Evolutionary conservation across 2,888 invertebrate genomes (phyloP).

Genomic region (Myopa testacea): DNA sequence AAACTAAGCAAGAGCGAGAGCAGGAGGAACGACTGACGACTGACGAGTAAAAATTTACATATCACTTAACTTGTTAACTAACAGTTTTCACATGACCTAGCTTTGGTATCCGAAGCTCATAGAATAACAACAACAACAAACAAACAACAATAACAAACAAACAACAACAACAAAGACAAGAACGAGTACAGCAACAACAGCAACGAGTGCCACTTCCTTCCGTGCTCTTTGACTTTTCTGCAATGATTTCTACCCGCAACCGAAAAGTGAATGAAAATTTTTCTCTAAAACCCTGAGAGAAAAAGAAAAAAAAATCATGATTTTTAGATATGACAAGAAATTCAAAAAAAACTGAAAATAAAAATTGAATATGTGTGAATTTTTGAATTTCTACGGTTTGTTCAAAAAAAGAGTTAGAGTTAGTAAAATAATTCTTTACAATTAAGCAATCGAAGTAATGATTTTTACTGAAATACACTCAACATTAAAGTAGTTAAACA

Average conservation of each 20-base stretch:
- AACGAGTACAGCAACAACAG: conserved; percentile 1
- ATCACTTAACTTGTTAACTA: conserved; percentile 45
- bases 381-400: no score
- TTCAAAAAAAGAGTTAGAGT: no score
- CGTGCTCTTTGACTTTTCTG: conserved; percentile 8
- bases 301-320: neutral
- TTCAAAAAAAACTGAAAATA: no score
- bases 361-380: no score
- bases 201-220: conserved; percentile 13
- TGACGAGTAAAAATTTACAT: conserved; percentile 41
- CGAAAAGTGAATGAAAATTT: neutral
- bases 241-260: conserved; percentile 15
- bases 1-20: neutral
- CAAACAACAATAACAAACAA: neutral
- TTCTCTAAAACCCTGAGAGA: neutral
- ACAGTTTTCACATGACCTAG: conserved; percentile 34
- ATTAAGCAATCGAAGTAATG: no score
- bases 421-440: no score
- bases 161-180: neutral
- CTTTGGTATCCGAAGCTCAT: conserved; percentile 8
- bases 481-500: no score
- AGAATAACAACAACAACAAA: neutral
- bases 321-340: no score
- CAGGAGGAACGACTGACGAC: neutral
- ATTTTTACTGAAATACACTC: no score